A percentile compares a stretch with the other conserved stretches of the same genome.
phyloP scores from a whole-genome alignment of 2,888 invertebrate species.

The Ectemnius continuus region DNA sequence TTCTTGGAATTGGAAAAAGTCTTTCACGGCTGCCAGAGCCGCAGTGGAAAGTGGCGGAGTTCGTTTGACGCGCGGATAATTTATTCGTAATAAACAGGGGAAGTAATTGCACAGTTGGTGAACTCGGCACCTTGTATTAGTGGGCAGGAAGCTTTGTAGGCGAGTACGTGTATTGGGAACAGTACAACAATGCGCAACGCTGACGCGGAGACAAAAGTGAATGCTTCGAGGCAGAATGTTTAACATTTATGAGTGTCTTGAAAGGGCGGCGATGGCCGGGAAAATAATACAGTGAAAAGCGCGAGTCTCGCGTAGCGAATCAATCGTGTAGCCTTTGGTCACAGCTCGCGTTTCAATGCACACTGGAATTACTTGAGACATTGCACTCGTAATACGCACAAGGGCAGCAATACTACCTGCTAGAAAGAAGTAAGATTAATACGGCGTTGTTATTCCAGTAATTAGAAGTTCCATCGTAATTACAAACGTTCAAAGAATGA shows the following conservation, averaged over 20 bases:
- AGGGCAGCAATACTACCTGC: no score
- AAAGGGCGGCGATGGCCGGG: not conserved
- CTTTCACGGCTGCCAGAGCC: no score
- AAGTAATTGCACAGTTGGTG: conserved; percentile 57
- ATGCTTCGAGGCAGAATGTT: conserved; percentile 8
- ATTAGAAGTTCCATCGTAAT: no score
- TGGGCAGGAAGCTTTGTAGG: not conserved
- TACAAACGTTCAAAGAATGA: no score
- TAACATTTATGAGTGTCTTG: conserved; percentile 13
- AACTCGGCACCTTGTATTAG: conserved; percentile 31
- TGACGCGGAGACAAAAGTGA: not conserved
- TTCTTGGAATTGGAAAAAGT: no score
- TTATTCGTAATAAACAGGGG: conserved; percentile 64
- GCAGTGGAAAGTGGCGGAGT: not conserved
- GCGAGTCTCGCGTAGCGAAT: not conserved
- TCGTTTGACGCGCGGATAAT: conserved; percentile 44
- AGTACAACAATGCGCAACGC: not conserved
- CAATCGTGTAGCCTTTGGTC: not conserved
- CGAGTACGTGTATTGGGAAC: not conserved
- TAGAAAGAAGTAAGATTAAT: no score
- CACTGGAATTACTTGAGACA: no score
- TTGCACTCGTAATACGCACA: no score
- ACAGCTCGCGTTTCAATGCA: no score
- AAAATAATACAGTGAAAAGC: conserved; percentile 6
- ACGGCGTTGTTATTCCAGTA: no score